Evolutionary conservation across 2,888 invertebrate genomes (phyloP), one percentile per base, ranked within the genome.

Genomic region (Carpatolechia fugitivella): DNA sequence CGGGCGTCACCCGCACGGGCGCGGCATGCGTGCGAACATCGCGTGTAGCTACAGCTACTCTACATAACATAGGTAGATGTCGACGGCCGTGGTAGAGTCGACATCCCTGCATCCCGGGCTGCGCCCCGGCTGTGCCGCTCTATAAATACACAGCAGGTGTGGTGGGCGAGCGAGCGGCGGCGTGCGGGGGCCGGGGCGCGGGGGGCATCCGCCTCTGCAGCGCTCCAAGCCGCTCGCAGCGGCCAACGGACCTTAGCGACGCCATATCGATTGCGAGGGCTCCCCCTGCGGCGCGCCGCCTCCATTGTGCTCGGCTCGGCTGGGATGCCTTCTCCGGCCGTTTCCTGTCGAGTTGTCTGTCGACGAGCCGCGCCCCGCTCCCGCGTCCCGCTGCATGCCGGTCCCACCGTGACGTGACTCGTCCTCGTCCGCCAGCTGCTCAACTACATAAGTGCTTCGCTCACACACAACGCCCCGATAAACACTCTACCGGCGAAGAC

Each of bases 241-340:
- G 88, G 85, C 89, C 88, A 88, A 79, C 88, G 90, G 90, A 90
- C 89, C 90, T 90, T 90, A 89, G 89, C 90, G 88, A 83, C 88
- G 89, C 83, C 82, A 90, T 89, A 90, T 91, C 90, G 90, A 90
- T 90, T 90, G 89, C 88, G 86, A 88, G 85, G 88, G 86, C 86
- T 88, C 88, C 89, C 89, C 89, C 86, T 88, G 88, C 85, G 85
- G 85, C 86, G 86, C 88, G 85, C 78, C 78, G 83, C 82, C 82
- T 79, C 82, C 86, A 85, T 87, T 86, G 86, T 88, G 78, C 85
- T 85, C 85, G 73, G 72, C 75, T 82, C 40, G 85, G 73, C 76
- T 82, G 85, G 84, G 88, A 87, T 87, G 85, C 86, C 86, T 85
- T 84, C 87, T 85, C 85, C 78, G 84, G 76, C 72, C 84, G 86